Conservation (phyloP, 2,888 invertebrate genomes). For the Sphaeridia pumilis region DNA sequence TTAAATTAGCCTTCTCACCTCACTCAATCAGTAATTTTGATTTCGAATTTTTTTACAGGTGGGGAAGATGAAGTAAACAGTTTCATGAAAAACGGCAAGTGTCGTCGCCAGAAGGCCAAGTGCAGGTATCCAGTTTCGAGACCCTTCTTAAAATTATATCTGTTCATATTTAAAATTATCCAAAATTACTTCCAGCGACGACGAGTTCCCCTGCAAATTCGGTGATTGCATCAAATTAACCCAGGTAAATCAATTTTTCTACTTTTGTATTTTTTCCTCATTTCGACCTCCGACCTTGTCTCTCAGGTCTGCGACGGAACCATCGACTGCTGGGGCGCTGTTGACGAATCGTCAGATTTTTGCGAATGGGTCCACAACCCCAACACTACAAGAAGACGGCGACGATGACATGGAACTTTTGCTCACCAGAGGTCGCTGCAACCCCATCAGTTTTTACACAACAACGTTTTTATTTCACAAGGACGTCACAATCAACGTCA, state of each 20-base stretch:
- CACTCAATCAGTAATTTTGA: too few relatives aligned
- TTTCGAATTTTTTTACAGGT: too few relatives aligned
- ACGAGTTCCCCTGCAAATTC: slow-evolving; percentile 34
- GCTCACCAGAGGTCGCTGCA: too few relatives aligned
- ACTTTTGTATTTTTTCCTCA: not conserved
- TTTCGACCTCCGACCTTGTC: too few relatives aligned
- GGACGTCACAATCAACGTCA: too few relatives aligned
- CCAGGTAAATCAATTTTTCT: slow-evolving; percentile 15
- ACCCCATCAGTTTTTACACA: too few relatives aligned
- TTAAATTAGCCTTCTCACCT: too few relatives aligned
- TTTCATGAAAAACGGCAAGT: slow-evolving; percentile 7
- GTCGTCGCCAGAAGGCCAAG: slow-evolving; percentile 18
- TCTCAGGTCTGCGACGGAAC: slow-evolving; percentile 23
- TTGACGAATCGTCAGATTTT: slow-evolving; percentile 31
- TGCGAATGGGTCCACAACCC: slow-evolving; percentile 26
- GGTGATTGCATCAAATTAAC: slow-evolving; percentile 29
- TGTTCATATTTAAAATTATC: not conserved
- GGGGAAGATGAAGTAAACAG: slow-evolving; percentile 11
- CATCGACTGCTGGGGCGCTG: slow-evolving; percentile 32
- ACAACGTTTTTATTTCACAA: too few relatives aligned
- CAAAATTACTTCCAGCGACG: slow-evolving; percentile 4
- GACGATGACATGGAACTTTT: too few relatives aligned
- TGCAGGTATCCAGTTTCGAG: too few relatives aligned
- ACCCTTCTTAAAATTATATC: too few relatives aligned
- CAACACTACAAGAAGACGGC: not conserved